A percentile compares a stretch with the other conserved stretches of the same genome.
Conservation (phyloP, 2,797 vertebrate genomes). For the Peromyscus nudipes region DNA sequence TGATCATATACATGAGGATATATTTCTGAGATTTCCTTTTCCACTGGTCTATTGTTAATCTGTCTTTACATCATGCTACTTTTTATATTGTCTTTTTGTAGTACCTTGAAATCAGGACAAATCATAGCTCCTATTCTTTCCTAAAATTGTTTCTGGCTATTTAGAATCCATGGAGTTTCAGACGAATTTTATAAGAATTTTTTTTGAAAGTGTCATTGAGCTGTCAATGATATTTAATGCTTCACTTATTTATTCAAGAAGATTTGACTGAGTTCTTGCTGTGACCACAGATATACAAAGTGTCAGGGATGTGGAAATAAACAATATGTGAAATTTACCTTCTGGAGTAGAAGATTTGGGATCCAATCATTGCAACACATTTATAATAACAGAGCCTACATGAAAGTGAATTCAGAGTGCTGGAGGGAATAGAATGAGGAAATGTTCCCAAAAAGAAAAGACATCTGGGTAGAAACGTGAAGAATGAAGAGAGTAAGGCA, state of each 20-base stretch:
- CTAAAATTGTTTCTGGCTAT: background rate
- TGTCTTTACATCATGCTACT: background rate
- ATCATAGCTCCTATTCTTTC: background rate
- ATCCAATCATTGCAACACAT: background rate
- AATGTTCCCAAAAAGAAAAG: constrained; percentile 10
- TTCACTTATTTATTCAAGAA: constrained; percentile 45
- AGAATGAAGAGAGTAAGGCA: constrained; percentile 16
- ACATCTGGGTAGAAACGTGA: constrained; percentile 22
- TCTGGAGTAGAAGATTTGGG: background rate
- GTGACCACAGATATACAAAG: background rate
- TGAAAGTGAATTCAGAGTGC: background rate
- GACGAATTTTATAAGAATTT: background rate
- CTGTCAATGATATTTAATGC: background rate
- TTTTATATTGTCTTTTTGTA: background rate
- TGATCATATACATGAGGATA: background rate
- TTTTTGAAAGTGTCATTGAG: background rate
- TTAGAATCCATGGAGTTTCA: background rate
- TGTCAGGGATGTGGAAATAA: background rate
- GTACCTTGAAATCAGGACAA: background rate
- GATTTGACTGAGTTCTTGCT: background rate
- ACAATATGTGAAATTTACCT: background rate
- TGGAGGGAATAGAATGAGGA: background rate
- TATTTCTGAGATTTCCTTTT: background rate
- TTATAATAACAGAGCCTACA: background rate
- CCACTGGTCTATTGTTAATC: background rate